These are phyloP conservation scores for Tetheella fluctuosa DNA, from an alignment of 2,888 invertebrate species.

Conservation along the genomic window DNA sequence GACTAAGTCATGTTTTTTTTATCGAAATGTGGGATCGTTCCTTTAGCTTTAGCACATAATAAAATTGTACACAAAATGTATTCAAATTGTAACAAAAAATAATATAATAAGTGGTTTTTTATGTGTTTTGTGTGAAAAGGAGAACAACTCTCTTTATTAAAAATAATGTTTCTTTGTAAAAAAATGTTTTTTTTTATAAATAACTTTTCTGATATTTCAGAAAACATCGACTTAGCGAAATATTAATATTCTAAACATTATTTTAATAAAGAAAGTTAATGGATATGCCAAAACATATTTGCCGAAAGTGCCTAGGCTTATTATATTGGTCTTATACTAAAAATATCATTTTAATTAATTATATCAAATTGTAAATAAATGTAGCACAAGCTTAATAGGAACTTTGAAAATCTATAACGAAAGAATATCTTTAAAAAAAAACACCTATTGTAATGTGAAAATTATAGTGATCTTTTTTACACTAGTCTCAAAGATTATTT, in stretches of 20 bases:
- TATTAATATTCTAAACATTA: not conserved
- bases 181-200: not conserved
- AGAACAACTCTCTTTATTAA: not conserved
- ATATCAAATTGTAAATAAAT: conserved; percentile 22
- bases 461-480: not conserved
- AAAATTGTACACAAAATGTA: conserved; percentile 5
- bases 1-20: conserved; percentile 35
- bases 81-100: not conserved
- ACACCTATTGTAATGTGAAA: conserved; percentile 5
- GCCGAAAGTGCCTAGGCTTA: conserved; percentile 78
- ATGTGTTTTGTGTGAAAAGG: not conserved
- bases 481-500: not conserved
- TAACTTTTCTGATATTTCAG: too few species aligned
- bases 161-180: conserved; percentile 3
- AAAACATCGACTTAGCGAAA: not conserved
- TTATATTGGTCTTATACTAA: conserved; percentile 39
- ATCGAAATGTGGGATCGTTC: conserved; percentile 36
- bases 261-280: conserved; percentile 12
- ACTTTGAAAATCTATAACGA: conserved; percentile 6
- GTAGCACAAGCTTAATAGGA: conserved; percentile 13
- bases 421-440: conserved; percentile 9
- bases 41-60: conserved; percentile 27
- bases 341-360: conserved; percentile 32
- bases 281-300: conserved; percentile 64
- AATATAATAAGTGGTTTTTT: not conserved